phyloP scores from a whole-genome alignment of 2,113 vertebrate species.

The Otocyon megalotis region DNA sequence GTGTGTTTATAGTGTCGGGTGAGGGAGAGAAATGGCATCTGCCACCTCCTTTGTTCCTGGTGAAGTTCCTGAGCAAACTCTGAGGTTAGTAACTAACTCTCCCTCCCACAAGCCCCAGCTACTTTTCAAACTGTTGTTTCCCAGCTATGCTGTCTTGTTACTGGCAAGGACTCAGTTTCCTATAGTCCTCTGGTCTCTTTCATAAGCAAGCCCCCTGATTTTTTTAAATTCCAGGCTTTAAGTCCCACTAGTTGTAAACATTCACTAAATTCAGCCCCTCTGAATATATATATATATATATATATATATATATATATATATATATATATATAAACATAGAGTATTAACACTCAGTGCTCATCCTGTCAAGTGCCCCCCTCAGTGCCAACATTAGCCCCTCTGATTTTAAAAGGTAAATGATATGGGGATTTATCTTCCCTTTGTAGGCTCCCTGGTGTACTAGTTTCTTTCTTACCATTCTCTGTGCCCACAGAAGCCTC shows the following conservation, averaged over 20 bases:
- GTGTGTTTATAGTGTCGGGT: background rate
- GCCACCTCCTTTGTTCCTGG: background rate
- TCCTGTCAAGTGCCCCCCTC: no score
- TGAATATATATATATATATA: background rate
- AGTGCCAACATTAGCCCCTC: background rate
- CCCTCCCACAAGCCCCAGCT: background rate
- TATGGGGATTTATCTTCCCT: background rate
- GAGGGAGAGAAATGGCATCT: background rate
- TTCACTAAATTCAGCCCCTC: background rate
- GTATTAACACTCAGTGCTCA: no score
- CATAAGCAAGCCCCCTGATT: background rate
- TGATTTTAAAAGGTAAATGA: background rate
- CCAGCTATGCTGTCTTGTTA: background rate
- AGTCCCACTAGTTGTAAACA: background rate
- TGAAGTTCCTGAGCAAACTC: background rate
- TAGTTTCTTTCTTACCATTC: background rate
- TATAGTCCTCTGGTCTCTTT: background rate
- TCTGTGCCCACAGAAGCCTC: background rate
- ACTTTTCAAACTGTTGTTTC: background rate
- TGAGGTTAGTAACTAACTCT: background rate
- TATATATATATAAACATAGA: no score
- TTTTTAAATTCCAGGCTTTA: background rate
- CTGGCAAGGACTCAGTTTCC: background rate
- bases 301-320: no score
- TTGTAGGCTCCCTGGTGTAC: background rate